Percentiles rank a stretch among this genome's conserved stretches.
Evolutionary conservation across 2,797 vertebrate species (phyloP).

Genomic region (Petrocephalus sullivani): DNA sequence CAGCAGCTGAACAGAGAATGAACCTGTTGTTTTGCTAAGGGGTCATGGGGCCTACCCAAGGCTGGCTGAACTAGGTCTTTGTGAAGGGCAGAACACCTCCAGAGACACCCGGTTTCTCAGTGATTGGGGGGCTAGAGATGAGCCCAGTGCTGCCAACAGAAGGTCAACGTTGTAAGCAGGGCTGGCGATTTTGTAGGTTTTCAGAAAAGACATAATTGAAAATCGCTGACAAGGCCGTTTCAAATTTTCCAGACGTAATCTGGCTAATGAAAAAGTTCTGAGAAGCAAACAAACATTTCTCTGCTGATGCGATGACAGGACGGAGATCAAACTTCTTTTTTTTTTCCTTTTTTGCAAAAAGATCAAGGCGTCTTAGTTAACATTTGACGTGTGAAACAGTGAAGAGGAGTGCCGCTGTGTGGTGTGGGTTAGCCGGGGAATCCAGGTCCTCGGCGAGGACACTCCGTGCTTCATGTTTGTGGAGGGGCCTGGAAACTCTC

Average conservation of each 20-base stretch:
- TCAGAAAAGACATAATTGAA: conserved; percentile 63
- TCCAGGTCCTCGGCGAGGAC: background rate
- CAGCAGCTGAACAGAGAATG: conserved; percentile 71
- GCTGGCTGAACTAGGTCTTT: conserved; percentile 64
- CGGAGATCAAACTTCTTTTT: conserved; percentile 24
- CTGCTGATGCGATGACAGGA: conserved; percentile 45
- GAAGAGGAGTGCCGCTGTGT: background rate
- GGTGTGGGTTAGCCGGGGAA: background rate
- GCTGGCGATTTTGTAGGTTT: conserved; percentile 49
- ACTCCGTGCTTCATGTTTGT: background rate
- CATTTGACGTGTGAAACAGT: background rate
- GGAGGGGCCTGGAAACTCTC: background rate
- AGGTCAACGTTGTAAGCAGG: conserved; percentile 44
- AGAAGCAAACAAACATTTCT: conserved; percentile 47
- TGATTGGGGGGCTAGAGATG: conserved; percentile 59
- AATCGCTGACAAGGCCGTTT: conserved; percentile 68
- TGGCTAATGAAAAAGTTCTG: conserved; percentile 43
- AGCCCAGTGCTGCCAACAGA: conserved; percentile 56
- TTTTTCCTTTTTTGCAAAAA: conserved; percentile 25
- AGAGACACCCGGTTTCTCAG: conserved; percentile 56
- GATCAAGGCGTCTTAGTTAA: conserved; percentile 17
- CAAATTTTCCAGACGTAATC: conserved; percentile 48
- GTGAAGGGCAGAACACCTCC: conserved; percentile 58
- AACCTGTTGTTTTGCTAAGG: conserved; percentile 68
- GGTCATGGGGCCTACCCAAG: conserved; percentile 58